phyloP scores from a whole-genome alignment of 1,140 invertebrate genomes.

The Palaemon carinicauda region DNA sequence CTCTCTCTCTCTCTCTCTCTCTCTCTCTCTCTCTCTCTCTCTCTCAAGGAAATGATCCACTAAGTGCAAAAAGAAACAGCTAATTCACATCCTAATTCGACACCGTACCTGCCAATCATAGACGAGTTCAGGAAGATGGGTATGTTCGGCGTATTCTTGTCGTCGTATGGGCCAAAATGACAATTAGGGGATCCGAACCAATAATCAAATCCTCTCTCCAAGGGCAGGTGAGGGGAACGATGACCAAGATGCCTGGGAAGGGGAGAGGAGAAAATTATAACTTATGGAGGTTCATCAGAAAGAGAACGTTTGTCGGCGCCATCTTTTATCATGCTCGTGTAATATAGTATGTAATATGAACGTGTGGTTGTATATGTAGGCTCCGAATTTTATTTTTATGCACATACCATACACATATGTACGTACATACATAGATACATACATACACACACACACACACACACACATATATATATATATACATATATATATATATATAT shows the following conservation, averaged over 20 bases:
- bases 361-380: no score
- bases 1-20: background rate
- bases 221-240: conserved; percentile 64
- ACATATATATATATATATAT: no score
- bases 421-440: background rate
- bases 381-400: no score
- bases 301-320: no score
- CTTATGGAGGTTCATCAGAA: no score
- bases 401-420: no score
- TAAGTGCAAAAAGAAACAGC: background rate
- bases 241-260: conserved; percentile 68
- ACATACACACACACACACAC: no score
- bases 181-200: conserved; percentile 68
- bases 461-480: no score
- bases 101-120: conserved; percentile 66
- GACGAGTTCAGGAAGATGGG: conserved; percentile 65
- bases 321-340: no score
- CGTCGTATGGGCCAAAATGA: conserved; percentile 68
- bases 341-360: no score
- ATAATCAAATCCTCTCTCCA: conserved; percentile 67
- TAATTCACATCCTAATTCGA: background rate
- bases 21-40: conserved; percentile 31
- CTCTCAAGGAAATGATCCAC: background rate
- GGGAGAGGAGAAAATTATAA: background rate
- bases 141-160: conserved; percentile 66